Evolutionary conservation across 2,888 invertebrate genomes (phyloP).

Genomic region (Lagria hirta): DNA sequence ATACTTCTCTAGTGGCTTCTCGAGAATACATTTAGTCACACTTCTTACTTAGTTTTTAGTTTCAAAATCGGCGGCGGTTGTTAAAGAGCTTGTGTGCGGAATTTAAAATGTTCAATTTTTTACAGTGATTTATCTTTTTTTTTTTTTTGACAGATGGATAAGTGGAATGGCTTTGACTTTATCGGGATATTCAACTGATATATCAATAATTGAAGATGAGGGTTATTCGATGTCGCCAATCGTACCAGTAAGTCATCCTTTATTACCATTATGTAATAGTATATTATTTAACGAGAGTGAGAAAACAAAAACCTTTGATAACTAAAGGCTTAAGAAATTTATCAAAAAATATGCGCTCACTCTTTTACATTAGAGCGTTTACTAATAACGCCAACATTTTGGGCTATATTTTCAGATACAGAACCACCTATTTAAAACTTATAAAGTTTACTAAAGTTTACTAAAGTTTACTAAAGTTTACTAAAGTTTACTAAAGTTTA

Average conservation of each 20-base stretch:
- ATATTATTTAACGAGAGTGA: too few species aligned
- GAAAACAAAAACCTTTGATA: neutral
- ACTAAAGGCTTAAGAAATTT: too few species aligned
- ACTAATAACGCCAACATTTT: too few species aligned
- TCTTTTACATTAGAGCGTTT: too few species aligned
- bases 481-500: too few species aligned
- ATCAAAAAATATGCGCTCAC: too few species aligned
- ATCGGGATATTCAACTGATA: slow-evolving; percentile 18
- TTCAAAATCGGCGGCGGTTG: slow-evolving; percentile 4
- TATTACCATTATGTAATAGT: neutral
- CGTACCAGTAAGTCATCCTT: slow-evolving; percentile 24
- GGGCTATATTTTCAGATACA: too few species aligned
- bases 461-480: too few species aligned
- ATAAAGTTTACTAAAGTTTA: too few species aligned
- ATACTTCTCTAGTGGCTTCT: slow-evolving; percentile 17
- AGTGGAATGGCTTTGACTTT: slow-evolving; percentile 24
- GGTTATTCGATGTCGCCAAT: slow-evolving; percentile 22
- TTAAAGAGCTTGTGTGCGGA: slow-evolving; percentile 2
- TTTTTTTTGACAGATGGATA: slow-evolving; percentile 20
- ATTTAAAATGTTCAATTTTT: neutral
- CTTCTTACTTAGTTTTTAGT: slow-evolving; percentile 15
- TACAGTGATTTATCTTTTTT: slow-evolving; percentile 8
- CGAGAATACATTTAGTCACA: slow-evolving; percentile 18
- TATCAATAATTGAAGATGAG: slow-evolving; percentile 12
- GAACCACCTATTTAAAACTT: too few species aligned